Base-by-base conservation (phyloP, 2,888 invertebrate genomes). In the Leptinotarsa peninsularis region DNA sequence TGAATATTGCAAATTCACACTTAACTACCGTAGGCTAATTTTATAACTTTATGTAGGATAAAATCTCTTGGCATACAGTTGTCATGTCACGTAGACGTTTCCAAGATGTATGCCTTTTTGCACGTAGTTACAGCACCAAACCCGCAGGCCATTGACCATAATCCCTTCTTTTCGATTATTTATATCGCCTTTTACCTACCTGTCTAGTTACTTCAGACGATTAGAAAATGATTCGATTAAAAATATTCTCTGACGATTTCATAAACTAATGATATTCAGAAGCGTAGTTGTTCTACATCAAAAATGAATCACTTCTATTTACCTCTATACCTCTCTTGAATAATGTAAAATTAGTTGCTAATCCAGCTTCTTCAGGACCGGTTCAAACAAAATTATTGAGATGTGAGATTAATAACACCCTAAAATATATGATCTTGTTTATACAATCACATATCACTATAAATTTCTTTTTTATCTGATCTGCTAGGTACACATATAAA, bases 41-140 rank as follows among this genome's bases (percentile, higher is more conserved):
- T 14, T 58, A 23, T 58, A 13, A 58, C 23, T 58, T 58, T 23
- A 58, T 58, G 58, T 58, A 23, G 58, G 58, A 21, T 58, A 23
- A 23, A 58, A 27, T 58, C 15, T 58, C 58, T 58, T 15, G 58
- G 58, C 23, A 58, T 58, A 58, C 58, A 58, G 15, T 23, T 15
- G 23, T 23, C 23, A 23, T 23, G 58, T 58, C 58, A 58, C 58
- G 58, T 58, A 58, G 13, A 23, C 58, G 15, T 23, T 58, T 23
- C 58, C 23, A 58, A 58, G 23, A 58, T 23, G 23, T 58, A 58
- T 58, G 58, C 58, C 58, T 58, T 58, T 58, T 58, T 58, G 58
- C 58, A 58, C 58, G 58, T 58, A 58, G 58, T 15, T 58, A 23
- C 58, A 58, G 4, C 23, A 23, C 14, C 21, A 23, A 21, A 27